These are phyloP conservation scores for Thermophis baileyi DNA, from an alignment of 2,113 vertebrate species.

Conservation along the genomic window DNA sequence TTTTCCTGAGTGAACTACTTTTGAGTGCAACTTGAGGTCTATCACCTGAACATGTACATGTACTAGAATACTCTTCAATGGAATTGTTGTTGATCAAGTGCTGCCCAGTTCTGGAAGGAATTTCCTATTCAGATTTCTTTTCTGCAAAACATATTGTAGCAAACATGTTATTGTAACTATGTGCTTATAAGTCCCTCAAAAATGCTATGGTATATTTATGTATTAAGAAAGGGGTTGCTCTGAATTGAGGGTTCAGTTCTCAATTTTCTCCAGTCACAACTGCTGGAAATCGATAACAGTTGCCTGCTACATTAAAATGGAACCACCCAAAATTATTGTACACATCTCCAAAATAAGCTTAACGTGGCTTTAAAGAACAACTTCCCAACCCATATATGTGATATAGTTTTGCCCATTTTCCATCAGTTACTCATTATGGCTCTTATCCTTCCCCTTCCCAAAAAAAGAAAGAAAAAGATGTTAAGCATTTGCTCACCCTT, in stretches of 20 bases:
- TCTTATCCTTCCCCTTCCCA: not conserved
- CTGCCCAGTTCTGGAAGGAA: conserved; percentile 48
- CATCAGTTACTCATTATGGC: not conserved
- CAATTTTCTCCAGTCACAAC: not conserved
- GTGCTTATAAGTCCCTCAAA: not conserved
- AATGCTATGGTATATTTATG: not conserved
- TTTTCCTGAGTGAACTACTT: conserved; percentile 5
- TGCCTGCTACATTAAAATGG: not conserved
- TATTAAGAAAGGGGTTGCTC: not conserved
- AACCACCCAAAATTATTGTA: not conserved
- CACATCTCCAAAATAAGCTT: not conserved
- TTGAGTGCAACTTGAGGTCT: conserved; percentile 19
- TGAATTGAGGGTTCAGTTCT: not conserved
- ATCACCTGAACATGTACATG: not conserved
- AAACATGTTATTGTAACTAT: conserved; percentile 36
- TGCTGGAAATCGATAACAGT: not conserved
- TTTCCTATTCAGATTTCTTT: conserved; percentile 67
- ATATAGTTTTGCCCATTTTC: not conserved
- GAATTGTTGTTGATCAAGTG: conserved; percentile 58
- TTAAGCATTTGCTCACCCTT: not conserved
- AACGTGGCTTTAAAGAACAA: not conserved
- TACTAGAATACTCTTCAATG: conserved; percentile 45
- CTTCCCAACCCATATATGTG: not conserved
- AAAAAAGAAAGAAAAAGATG: not conserved
- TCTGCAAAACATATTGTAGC: conserved; percentile 72